Conservation (phyloP, 2,797 vertebrate genomes). For the Dromococcyx pavoninus region DNA sequence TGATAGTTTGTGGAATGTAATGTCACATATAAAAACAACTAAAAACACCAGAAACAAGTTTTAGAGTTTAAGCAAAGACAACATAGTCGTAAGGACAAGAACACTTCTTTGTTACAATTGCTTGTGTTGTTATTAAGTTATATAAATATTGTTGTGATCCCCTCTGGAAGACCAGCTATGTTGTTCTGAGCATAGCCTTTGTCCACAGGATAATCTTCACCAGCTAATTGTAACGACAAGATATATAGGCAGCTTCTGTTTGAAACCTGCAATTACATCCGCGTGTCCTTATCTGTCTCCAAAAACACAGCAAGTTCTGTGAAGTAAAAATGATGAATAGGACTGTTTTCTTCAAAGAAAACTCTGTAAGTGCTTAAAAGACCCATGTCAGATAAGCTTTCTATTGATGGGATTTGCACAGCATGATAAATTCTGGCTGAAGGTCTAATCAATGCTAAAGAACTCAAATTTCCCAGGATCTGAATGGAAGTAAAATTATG, state of each 20-base stretch:
- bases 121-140: not conserved
- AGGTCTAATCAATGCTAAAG: not conserved
- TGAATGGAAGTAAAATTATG: not conserved
- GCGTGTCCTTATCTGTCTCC: not conserved
- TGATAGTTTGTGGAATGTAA: not conserved
- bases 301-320: not conserved
- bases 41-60: not conserved
- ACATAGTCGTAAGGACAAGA: not conserved
- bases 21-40: not conserved
- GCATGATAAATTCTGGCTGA: not conserved
- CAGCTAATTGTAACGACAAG: not conserved
- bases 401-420: not conserved
- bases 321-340: not conserved
- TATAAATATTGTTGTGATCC: not conserved
- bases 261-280: not conserved
- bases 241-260: not conserved
- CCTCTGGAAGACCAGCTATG: not conserved
- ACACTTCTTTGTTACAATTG: not conserved
- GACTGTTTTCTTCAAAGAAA: not conserved
- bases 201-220: not conserved
- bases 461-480: not conserved
- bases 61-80: not conserved
- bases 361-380: not conserved
- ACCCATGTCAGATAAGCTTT: not conserved
- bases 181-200: not conserved